phyloP scores from a whole-genome alignment of 2,113 vertebrate species.

The Casuarius casuarius region DNA sequence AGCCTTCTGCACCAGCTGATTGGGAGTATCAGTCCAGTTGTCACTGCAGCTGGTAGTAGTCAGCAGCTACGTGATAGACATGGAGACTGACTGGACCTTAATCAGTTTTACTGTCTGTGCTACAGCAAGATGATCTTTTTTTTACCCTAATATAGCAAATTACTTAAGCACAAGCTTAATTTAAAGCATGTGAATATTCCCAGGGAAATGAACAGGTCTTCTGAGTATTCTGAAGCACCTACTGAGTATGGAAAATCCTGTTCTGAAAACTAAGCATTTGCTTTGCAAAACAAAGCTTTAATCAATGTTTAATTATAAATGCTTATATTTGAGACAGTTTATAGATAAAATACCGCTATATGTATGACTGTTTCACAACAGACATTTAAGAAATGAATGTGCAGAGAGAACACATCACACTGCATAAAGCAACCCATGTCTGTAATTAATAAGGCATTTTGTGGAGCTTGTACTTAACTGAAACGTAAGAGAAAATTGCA shows the following conservation, averaged over 20 bases:
- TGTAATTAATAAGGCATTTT: slow-evolving; percentile 28
- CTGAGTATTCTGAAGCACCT: background rate
- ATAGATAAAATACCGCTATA: background rate
- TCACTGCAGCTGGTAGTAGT: background rate
- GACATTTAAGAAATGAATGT: background rate
- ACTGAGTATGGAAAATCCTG: background rate
- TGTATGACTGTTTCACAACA: slow-evolving; percentile 10
- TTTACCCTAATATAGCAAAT: fast-evolving
- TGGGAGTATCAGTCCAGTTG: background rate
- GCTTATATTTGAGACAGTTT: slow-evolving; percentile 1
- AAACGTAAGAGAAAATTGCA: slow-evolving; percentile 15
- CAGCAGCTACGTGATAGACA: background rate
- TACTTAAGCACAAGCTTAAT: background rate
- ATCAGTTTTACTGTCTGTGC: background rate
- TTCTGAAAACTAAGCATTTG: background rate
- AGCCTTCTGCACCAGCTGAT: background rate
- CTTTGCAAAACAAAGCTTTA: background rate
- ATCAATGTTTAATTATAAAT: slow-evolving; percentile 4
- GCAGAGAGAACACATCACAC: background rate
- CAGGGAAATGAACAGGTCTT: background rate
- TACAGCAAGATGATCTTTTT: background rate
- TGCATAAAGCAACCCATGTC: background rate
- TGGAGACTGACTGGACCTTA: background rate
- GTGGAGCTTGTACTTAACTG: slow-evolving; percentile 4
- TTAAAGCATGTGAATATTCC: background rate